phyloP scores from a whole-genome alignment of 2,888 invertebrate genomes.

The Chrysomela aeneicollis region DNA sequence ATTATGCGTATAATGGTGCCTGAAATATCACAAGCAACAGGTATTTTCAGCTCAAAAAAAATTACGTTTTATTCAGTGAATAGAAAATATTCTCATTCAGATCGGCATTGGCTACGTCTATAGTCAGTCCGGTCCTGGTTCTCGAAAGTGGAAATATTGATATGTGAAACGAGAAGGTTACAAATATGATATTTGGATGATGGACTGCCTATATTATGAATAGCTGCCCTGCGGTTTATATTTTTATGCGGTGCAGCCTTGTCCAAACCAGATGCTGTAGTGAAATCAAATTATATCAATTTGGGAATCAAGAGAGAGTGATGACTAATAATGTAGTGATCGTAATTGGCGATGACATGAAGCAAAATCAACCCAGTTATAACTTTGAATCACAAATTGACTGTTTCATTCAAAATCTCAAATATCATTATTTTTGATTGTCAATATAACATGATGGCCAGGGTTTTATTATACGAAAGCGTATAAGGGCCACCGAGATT shows the following conservation, averaged over 20 bases:
- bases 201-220: slow-evolving; percentile 55
- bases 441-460: too few species aligned
- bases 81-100: too few species aligned
- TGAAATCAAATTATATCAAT: slow-evolving; percentile 35
- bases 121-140: slow-evolving; percentile 33
- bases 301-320: slow-evolving; percentile 24
- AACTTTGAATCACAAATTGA: too few species aligned
- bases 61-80: too few species aligned
- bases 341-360: neutral
- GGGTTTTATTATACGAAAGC: too few species aligned
- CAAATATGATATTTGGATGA: slow-evolving; percentile 57
- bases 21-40: too few species aligned
- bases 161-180: slow-evolving; percentile 56
- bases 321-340: slow-evolving; percentile 7
- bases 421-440: too few species aligned
- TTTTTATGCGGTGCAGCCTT: slow-evolving; percentile 48
- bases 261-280: slow-evolving; percentile 38
- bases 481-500: too few species aligned
- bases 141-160: slow-evolving; percentile 46
- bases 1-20: too few species aligned
- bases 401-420: too few species aligned
- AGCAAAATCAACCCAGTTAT: neutral
- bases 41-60: too few species aligned
- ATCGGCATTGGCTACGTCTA: too few species aligned
- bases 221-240: slow-evolving; percentile 52